These are phyloP conservation scores for Paralvinella palmiformis DNA, from an alignment of 1,140 invertebrate genomes.

Conservation along the genomic window DNA sequence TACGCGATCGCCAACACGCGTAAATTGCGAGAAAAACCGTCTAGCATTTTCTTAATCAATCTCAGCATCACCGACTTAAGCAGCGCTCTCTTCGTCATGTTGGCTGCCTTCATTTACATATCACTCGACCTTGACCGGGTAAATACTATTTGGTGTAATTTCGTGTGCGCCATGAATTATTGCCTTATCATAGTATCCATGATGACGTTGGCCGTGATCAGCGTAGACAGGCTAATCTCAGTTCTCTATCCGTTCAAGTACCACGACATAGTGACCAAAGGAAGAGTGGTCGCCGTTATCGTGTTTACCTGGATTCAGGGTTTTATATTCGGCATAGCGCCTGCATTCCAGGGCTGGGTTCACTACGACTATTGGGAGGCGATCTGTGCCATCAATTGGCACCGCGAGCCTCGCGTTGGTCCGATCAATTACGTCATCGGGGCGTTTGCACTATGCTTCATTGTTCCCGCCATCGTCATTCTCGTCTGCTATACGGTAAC, in stretches of 20 bases:
- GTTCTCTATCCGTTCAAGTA: constrained; percentile 39
- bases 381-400: constrained; percentile 48
- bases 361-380: constrained; percentile 49
- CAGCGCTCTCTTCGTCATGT: constrained; percentile 40
- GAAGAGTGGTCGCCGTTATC: constrained; percentile 25
- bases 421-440: constrained; percentile 39
- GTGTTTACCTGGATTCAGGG: constrained; percentile 32
- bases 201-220: constrained; percentile 46
- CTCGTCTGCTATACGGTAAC: constrained; percentile 35
- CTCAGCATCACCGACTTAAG: constrained; percentile 39
- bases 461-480: constrained; percentile 37
- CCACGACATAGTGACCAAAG: constrained; percentile 22
- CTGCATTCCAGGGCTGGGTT: constrained; percentile 36
- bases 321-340: constrained; percentile 25
- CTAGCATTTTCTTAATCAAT: constrained; percentile 41
- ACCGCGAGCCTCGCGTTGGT: constrained; percentile 23
- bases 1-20: constrained; percentile 23
- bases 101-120: constrained; percentile 28
- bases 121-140: constrained; percentile 30
- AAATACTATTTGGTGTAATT: constrained; percentile 27
- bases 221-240: constrained; percentile 40
- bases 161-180: constrained; percentile 43
- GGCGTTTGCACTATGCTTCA: constrained; percentile 44
- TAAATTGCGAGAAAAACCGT: constrained; percentile 30
- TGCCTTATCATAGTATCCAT: constrained; percentile 46